Evolutionary conservation across 2,888 invertebrate species (phyloP).

Genomic region (Cerceris rybyensis): DNA sequence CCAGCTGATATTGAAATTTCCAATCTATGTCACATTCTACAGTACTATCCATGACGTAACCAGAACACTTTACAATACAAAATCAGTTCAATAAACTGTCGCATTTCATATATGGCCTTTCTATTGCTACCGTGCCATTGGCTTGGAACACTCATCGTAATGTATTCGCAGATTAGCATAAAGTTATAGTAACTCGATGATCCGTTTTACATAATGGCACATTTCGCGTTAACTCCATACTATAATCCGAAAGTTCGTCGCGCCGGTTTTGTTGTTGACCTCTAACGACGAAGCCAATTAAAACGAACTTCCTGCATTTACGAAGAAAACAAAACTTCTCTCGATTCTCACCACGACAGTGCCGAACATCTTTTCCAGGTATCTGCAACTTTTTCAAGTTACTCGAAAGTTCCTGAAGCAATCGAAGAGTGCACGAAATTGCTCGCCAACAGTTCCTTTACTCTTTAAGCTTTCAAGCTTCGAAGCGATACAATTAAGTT

Average conservation of each 20-base stretch:
- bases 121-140: not conserved
- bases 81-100: too few relatives aligned
- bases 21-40: too few relatives aligned
- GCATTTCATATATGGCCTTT: not conserved
- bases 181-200: slow-evolving; percentile 1
- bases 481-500: slow-evolving; percentile 15
- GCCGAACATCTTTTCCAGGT: slow-evolving; percentile 13
- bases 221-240: slow-evolving; percentile 22
- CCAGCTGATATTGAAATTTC: too few relatives aligned
- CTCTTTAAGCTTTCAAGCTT: slow-evolving; percentile 23
- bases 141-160: slow-evolving; percentile 4
- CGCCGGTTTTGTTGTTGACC: slow-evolving; percentile 36
- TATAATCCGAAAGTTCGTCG: slow-evolving; percentile 29
- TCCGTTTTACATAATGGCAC: slow-evolving; percentile 22
- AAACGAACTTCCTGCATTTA: slow-evolving; percentile 42
- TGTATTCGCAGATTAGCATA: slow-evolving; percentile 13
- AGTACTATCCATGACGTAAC: too few relatives aligned
- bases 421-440: slow-evolving; percentile 18
- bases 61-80: too few relatives aligned
- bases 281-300: slow-evolving; percentile 58
- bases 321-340: slow-evolving; percentile 43
- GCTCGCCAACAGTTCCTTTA: slow-evolving; percentile 10
- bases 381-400: slow-evolving; percentile 25
- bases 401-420: slow-evolving; percentile 32
- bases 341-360: slow-evolving; percentile 10